Base-by-base conservation (phyloP, 2,797 vertebrate genomes). In the Schizopygopsis pylzovi region DNA sequence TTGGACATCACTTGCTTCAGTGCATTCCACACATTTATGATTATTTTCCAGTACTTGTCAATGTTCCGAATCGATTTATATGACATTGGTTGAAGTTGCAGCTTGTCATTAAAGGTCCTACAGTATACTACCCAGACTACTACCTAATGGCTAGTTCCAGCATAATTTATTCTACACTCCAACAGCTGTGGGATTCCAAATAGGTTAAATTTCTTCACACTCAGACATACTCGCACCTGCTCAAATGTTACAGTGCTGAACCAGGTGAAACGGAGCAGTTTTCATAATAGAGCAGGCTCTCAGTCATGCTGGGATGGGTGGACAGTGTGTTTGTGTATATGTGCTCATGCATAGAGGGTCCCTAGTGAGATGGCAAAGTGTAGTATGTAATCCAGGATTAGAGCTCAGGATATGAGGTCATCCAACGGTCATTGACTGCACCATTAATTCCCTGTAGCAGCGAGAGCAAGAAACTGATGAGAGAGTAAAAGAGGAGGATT, bases 321-420 rank as follows among this genome's bases (percentile, higher is more conserved):
- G 81, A 41, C 49, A 41, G 73, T 79, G 79, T 82, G 79, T 49
- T 67, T 79, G 22, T 68, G 49, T 83, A 43, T 70, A 37, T 83
- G n/a, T 76, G 11, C 63, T 33, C 13, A 20, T 78, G 72, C 79
- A 83, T 79, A 75, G 71, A 83, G 61, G 71, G 86, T 90, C 63
- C 82, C 88, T 33, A 70, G 91, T 88, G 80, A 91, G 85, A 81
- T 59, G 82, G 76, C 25, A 71, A 79, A 85, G 83, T 80, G 81
- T 87, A 88, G 88, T 90, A 90, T 88, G 87, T 94, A 94, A 95
- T 94, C 92, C 91, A 86, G 91, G 92, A 94, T 94, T 94, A 95
- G 84, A 92, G 88, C 82, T 90, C 87, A 91, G 91, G 87, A 92
- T 86, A 77, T 33, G 73, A 92, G 93, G 92, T 95, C 93, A 93